Conservation (phyloP, 1,140 invertebrate species). For the Eufriesea mexicana region DNA sequence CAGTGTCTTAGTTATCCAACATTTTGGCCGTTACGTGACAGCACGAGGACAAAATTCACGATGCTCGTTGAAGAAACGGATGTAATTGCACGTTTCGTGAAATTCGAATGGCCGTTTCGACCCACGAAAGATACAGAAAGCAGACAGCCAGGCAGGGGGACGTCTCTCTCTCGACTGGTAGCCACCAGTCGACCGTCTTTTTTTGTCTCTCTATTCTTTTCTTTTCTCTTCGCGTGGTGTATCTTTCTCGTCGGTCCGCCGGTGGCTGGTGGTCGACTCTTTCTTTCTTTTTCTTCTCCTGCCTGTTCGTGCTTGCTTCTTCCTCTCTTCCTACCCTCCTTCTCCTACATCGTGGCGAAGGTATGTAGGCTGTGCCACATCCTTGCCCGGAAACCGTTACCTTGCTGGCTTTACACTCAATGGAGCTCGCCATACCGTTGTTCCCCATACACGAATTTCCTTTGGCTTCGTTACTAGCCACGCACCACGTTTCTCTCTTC, state of each 20-base stretch:
- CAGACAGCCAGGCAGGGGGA: not conserved
- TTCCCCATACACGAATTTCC: slow-evolving; percentile 69
- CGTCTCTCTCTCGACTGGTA: not conserved
- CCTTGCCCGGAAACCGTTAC: slow-evolving; percentile 81
- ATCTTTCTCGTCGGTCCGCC: slow-evolving; percentile 17
- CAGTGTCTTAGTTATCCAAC: not conserved
- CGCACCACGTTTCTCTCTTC: slow-evolving; percentile 3
- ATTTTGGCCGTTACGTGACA: not conserved
- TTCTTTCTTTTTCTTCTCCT: slow-evolving; percentile 46
- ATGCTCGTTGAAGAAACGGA: not conserved
- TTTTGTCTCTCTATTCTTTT: slow-evolving; percentile 19
- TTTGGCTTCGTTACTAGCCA: slow-evolving; percentile 48
- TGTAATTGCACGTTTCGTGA: slow-evolving; percentile 5
- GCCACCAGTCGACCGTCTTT: slow-evolving; percentile 9
- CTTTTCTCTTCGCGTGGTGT: slow-evolving; percentile 10
- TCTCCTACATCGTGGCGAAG: slow-evolving; percentile 72
- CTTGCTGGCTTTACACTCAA: slow-evolving; percentile 77
- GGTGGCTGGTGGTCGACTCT: slow-evolving; percentile 5
- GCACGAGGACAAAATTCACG: not conserved
- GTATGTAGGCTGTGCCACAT: slow-evolving; percentile 82
- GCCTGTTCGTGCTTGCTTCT: slow-evolving; percentile 30
- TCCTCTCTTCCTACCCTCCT: slow-evolving; percentile 63
- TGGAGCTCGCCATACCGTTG: slow-evolving; percentile 73
- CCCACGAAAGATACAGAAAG: not conserved
- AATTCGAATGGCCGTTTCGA: not conserved